phyloP scores from a whole-genome alignment of 2,797 vertebrate species.

The Podargus strigoides region DNA sequence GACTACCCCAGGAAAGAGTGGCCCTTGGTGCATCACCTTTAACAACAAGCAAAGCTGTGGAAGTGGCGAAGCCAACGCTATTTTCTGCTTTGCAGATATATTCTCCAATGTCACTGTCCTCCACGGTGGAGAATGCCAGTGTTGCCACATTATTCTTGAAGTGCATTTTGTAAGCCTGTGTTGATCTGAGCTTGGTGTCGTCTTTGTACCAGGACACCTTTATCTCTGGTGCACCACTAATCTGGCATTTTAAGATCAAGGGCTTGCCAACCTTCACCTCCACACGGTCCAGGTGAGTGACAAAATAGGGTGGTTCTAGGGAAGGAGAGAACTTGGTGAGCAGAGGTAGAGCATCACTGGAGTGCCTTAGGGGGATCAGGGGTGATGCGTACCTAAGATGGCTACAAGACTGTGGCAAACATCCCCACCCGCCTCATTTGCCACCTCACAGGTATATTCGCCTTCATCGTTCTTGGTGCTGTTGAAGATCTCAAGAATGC shows the following conservation, averaged over 20 bases:
- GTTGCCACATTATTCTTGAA: conserved; percentile 86
- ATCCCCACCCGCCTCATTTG: conserved; percentile 89
- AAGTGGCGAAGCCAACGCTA: conserved; percentile 82
- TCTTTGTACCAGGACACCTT: conserved; percentile 94
- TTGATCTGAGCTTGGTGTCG: conserved; percentile 86
- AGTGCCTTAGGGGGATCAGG: not conserved
- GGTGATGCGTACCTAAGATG: conserved; percentile 82
- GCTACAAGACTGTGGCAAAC: conserved; percentile 84
- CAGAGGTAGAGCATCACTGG: not conserved
- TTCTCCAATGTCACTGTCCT: conserved; percentile 84
- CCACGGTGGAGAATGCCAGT: conserved; percentile 81
- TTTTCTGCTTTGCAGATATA: conserved; percentile 95
- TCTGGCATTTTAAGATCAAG: conserved; percentile 86
- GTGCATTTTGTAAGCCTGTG: conserved; percentile 82
- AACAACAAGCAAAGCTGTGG: conserved; percentile 83
- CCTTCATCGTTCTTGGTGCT: conserved; percentile 84
- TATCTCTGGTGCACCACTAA: conserved; percentile 92
- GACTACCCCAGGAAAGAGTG: not conserved
- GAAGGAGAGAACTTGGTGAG: conserved; percentile 36
- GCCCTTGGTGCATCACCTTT: conserved; percentile 79
- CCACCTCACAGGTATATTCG: conserved; percentile 87
- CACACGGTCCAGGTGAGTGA: conserved; percentile 80
- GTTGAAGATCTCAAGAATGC: conserved; percentile 87
- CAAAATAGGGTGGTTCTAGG: conserved; percentile 91
- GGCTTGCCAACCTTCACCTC: conserved; percentile 83